Evolutionary conservation across 1,140 invertebrate species (phyloP).

Genomic region (Aphis craccivora): DNA sequence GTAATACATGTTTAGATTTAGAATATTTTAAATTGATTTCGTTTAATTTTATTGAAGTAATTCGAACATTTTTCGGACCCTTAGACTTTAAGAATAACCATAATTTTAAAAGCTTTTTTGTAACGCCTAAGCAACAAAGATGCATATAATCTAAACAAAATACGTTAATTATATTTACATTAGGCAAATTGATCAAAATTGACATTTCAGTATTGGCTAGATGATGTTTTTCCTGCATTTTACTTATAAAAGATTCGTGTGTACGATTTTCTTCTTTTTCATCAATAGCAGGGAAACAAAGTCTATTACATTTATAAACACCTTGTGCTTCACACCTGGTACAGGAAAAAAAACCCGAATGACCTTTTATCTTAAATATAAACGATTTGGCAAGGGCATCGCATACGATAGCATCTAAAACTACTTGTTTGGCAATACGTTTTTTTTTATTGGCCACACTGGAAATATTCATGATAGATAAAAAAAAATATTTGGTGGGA

Average conservation of each 20-base stretch:
- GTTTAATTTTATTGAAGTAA: too few relatives aligned
- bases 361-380: too few relatives aligned
- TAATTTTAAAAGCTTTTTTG: conserved; percentile 62
- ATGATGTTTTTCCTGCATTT: not conserved
- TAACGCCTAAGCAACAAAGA: conserved; percentile 63
- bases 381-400: too few relatives aligned
- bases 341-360: too few relatives aligned
- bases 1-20: too few relatives aligned
- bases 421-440: too few relatives aligned
- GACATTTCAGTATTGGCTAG: not conserved
- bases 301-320: not conserved
- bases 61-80: too few relatives aligned
- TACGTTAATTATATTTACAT: conserved; percentile 62
- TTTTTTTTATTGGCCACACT: too few relatives aligned
- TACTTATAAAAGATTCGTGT: not conserved
- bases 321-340: conserved; percentile 13
- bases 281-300: not conserved
- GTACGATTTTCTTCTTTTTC: not conserved
- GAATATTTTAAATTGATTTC: too few relatives aligned
- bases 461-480: not conserved
- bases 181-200: not conserved
- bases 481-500: not conserved
- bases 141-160: conserved; percentile 62
- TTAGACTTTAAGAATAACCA: conserved; percentile 59
- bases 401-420: too few relatives aligned